Evolutionary conservation across 2,888 invertebrate species (phyloP), one percentile per base, ranked within the genome.

Genomic region (Epistrophe eligans): DNA sequence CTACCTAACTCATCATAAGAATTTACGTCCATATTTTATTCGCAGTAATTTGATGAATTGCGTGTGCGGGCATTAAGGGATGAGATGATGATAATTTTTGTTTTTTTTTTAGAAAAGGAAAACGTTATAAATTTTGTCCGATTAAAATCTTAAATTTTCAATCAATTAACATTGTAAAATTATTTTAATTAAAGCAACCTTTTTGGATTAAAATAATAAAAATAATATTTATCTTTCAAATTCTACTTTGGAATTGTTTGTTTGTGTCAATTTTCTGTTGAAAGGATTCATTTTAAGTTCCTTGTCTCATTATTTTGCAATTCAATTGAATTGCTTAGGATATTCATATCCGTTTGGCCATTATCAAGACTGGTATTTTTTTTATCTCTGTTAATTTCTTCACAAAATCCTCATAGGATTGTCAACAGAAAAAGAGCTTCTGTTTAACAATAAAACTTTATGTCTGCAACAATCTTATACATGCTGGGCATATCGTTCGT

Each of bases 391-490:
- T 57, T 17, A 71, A 66, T 77, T 79, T 73, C 15, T 45, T 32
- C 45, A 15, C 24, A 73, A 73, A 55, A 58, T 60, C 60, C 66
- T 77, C 58, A 24, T 40, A 60, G 15, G 13, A 32, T 67, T 67
- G 32, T 73, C 38, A 13, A 35, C 17, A 45, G n/a, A 40, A 38
- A 40, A 24, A 48, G 38, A 71, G 45, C 32, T 57, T 57, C 10
- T 58, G 66, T 66, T 32, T 7, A 55, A 62, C 67, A 83, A 83
- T 83, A 79, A 83, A 83, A 83, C n/a, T 83, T 83, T 83, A 83
- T 79, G 77, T 67, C 67, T 60, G 73, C 73, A 79, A 79, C 77
- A 83, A 73, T 83, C 77, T 67, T 35, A 32, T 77, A 60, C 60
- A 73, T 55, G 45, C 38, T 73, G 55, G 43, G 55, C 35, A 67